These are phyloP conservation scores for Pangasius mekongensis DNA, from an alignment of 2,797 vertebrate genomes.

Conservation along the genomic window DNA sequence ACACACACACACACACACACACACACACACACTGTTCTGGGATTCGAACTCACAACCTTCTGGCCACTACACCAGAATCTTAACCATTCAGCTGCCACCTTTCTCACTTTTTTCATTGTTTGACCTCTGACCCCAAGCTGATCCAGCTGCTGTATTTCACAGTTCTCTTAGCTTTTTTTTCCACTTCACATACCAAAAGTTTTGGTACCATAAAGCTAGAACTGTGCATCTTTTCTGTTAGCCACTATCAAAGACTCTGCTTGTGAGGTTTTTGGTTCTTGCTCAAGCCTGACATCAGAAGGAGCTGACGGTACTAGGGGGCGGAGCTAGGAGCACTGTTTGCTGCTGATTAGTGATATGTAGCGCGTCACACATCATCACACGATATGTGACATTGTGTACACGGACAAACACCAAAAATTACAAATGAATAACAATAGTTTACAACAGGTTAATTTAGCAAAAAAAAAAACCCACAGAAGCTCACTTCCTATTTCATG, in stretches of 20 bases:
- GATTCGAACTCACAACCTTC: neutral
- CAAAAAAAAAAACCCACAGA: neutral
- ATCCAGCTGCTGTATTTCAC: neutral
- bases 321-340: neutral
- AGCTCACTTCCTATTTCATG: neutral
- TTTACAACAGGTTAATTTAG: neutral
- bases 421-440: neutral
- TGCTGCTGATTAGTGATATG: neutral
- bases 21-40: constrained; percentile 21
- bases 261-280: neutral
- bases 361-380: neutral
- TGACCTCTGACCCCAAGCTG: neutral
- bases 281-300: neutral
- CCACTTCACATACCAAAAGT: neutral
- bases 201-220: neutral
- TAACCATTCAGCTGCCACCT: neutral
- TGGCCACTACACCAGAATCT: neutral
- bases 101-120: neutral
- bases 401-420: neutral
- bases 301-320: neutral
- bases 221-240: neutral
- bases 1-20: constrained; percentile 27
- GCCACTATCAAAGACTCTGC: neutral
- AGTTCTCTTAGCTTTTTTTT: neutral
- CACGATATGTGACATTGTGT: neutral